Conservation (phyloP, 1,140 invertebrate species). For the Stenopsyche tienmushanensis region DNA sequence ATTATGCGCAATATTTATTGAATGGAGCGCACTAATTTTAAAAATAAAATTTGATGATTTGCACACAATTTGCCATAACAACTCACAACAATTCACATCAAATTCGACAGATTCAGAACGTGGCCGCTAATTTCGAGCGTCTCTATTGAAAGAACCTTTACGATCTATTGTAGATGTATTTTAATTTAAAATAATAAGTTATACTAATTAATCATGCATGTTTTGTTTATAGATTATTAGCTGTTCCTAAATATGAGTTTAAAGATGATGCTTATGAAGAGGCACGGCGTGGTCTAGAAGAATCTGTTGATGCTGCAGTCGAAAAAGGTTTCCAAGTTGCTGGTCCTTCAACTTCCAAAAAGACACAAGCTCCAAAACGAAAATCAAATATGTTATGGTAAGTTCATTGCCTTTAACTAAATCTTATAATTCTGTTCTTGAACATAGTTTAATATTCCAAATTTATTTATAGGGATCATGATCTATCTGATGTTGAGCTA, state of each 20-base stretch:
- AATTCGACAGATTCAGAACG: too few relatives aligned
- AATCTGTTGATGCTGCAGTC: constrained; percentile 79
- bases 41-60: too few relatives aligned
- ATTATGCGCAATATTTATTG: too few relatives aligned
- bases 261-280: constrained; percentile 78
- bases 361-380: not conserved
- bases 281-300: constrained; percentile 71
- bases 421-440: constrained; percentile 5
- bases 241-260: constrained; percentile 79
- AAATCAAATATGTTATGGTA: constrained; percentile 57
- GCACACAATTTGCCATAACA: too few relatives aligned
- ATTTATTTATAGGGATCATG: constrained; percentile 47
- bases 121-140: too few relatives aligned
- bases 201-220: too few relatives aligned
- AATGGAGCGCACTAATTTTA: too few relatives aligned
- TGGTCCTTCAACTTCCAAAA: constrained; percentile 36
- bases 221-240: constrained; percentile 57
- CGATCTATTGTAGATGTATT: too few relatives aligned
- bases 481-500: constrained; percentile 51
- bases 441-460: too few relatives aligned
- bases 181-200: too few relatives aligned
- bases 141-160: too few relatives aligned
- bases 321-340: constrained; percentile 68
- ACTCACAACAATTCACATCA: too few relatives aligned
- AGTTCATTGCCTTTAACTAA: not conserved